Percentiles rank a stretch among this genome's conserved stretches.
Conservation (phyloP, 2,113 vertebrate genomes). For the Erythrocebus patas region DNA sequence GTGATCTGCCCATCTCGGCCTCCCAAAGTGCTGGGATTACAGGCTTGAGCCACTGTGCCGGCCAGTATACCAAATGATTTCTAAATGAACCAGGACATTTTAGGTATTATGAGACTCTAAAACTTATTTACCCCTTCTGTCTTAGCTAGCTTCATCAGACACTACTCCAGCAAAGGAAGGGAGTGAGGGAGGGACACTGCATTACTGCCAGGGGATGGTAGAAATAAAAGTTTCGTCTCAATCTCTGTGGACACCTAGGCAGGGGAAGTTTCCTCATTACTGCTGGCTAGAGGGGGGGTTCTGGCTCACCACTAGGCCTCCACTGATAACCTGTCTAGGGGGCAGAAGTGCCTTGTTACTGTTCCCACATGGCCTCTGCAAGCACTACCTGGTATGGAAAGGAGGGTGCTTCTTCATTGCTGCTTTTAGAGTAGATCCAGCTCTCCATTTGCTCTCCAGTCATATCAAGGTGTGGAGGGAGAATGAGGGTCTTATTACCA, state of each 20-base stretch:
- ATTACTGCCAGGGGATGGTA: background rate
- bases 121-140: no score
- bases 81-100: no score
- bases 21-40: no score
- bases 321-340: background rate
- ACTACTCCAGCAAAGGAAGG: background rate
- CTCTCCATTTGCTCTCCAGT: background rate
- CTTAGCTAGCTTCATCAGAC: no score
- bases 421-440: background rate
- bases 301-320: no score
- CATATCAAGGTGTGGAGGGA: background rate
- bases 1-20: no score
- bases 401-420: background rate
- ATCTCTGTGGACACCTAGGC: background rate
- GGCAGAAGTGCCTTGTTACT: background rate
- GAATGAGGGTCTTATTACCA: background rate
- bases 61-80: no score
- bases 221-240: no score
- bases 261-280: background rate
- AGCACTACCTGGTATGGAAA: no score
- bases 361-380: background rate
- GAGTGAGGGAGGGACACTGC: no score
- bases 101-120: no score
- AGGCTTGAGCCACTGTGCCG: no score
- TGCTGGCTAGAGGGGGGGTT: background rate